Conservation (phyloP, 1,140 invertebrate genomes). For the Bombus superbus region DNA sequence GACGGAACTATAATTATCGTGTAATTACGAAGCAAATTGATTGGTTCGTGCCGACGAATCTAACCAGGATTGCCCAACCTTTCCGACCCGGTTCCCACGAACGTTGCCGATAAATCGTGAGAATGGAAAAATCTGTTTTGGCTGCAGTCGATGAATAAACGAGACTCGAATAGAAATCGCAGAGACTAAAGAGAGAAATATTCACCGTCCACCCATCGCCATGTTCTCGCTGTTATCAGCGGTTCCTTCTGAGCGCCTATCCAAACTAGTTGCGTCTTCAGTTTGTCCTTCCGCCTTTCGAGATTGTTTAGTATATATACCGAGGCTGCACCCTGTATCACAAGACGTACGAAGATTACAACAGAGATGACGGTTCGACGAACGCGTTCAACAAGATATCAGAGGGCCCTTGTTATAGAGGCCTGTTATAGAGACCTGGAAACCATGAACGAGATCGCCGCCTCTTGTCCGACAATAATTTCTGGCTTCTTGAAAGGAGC, state of each 20-base stretch:
- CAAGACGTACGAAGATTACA: background rate
- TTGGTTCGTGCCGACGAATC: conserved; percentile 62
- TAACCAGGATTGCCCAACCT: conserved; percentile 67
- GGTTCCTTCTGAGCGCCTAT: conserved; percentile 95
- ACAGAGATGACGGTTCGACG: background rate
- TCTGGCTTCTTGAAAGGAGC: conserved; percentile 90
- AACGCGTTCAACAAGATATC: background rate
- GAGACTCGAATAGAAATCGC: background rate
- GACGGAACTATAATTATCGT: conserved; percentile 61
- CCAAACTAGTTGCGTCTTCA: conserved; percentile 95
- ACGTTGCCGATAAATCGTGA: conserved; percentile 46
- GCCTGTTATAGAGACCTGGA: conserved; percentile 81
- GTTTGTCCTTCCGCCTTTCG: conserved; percentile 89
- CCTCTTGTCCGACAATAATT: conserved; percentile 89
- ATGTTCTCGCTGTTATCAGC: conserved; percentile 90
- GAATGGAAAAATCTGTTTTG: conserved; percentile 38
- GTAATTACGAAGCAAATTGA: conserved; percentile 70
- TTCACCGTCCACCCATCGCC: conserved; percentile 95
- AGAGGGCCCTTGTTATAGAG: background rate
- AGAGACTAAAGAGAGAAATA: background rate
- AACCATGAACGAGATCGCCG: conserved; percentile 92
- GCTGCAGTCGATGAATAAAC: background rate
- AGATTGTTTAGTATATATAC: conserved; percentile 91
- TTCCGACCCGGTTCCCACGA: conserved; percentile 55
- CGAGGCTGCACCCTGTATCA: conserved; percentile 85